Evolutionary conservation across 2,888 invertebrate species (phyloP).

Genomic region (Dysmachus trigonus): DNA sequence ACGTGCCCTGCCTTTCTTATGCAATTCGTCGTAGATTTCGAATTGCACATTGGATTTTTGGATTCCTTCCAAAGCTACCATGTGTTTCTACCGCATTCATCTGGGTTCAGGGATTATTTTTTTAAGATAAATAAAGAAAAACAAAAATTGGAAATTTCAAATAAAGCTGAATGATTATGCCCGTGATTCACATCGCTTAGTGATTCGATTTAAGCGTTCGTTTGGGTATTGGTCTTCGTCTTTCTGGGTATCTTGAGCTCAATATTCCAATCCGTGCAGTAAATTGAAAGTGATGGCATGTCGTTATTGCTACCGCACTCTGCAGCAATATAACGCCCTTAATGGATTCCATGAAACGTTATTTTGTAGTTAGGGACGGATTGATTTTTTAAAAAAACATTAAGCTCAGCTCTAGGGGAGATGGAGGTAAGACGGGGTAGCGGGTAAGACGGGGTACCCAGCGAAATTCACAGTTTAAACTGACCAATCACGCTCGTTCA

Average conservation of each 20-base stretch:
- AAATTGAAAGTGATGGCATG: not conserved
- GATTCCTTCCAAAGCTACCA: not conserved
- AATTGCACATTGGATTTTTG: not conserved
- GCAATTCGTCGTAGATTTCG: not conserved
- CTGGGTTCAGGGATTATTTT: not conserved
- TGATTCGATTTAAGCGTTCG: not conserved
- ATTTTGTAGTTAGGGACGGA: not conserved
- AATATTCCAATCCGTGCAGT: not conserved
- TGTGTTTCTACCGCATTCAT: not conserved
- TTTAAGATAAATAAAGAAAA: not conserved
- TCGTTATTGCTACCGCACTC: not conserved
- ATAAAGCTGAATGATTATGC: not conserved
- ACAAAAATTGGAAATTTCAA: not conserved
- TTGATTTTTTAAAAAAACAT: not conserved
- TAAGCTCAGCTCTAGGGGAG: not conserved
- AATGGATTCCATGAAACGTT: not conserved
- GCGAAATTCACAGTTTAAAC: too few species aligned
- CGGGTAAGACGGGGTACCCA: too few species aligned
- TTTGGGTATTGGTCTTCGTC: not conserved
- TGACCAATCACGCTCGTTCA: too few species aligned
- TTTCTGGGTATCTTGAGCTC: not conserved
- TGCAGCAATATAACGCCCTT: not conserved
- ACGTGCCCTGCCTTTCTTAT: slow-evolving; percentile 16
- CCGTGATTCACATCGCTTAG: not conserved
- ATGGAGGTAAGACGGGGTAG: too few species aligned